Conservation (phyloP, 23 tunicate species). For the Trididemnum miniatum region DNA sequence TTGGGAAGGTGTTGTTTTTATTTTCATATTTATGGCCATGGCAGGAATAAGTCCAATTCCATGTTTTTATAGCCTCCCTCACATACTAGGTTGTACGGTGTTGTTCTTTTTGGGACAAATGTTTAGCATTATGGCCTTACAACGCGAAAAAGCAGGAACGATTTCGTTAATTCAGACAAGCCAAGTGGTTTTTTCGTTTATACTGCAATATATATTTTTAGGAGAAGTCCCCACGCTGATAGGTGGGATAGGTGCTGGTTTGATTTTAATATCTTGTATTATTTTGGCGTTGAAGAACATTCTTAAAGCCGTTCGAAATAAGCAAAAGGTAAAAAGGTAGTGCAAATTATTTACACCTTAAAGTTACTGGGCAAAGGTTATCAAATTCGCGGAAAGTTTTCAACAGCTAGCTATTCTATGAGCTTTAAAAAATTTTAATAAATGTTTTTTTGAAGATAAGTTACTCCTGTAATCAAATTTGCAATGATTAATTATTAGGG, state of each 20-base stretch:
- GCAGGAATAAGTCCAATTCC: background rate
- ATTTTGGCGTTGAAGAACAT: constrained; percentile 1
- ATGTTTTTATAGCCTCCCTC: background rate
- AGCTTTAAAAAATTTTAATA: no score
- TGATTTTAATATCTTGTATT: constrained; percentile 9
- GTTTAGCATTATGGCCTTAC: constrained; percentile 22
- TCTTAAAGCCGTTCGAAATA: no score
- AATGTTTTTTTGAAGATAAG: no score
- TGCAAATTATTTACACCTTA: no score
- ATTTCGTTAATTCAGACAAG: constrained; percentile 22
- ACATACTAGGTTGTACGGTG: background rate
- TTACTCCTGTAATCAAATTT: no score
- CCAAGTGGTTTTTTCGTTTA: constrained; percentile 36
- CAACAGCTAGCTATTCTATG: no score
- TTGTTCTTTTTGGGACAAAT: background rate
- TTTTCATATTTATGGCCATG: background rate
- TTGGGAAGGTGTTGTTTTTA: background rate
- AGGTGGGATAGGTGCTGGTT: constrained; percentile 18
- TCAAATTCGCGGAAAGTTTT: no score
- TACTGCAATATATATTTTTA: constrained; percentile 15
- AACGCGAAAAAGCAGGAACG: constrained; percentile 37
- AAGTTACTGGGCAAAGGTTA: no score
- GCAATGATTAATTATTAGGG: no score
- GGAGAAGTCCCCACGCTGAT: background rate
- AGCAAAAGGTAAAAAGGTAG: no score